Percentiles rank a stretch among this genome's conserved stretches.
Conservation (phyloP, 1,140 invertebrate genomes). For the Caerostris darwini region DNA sequence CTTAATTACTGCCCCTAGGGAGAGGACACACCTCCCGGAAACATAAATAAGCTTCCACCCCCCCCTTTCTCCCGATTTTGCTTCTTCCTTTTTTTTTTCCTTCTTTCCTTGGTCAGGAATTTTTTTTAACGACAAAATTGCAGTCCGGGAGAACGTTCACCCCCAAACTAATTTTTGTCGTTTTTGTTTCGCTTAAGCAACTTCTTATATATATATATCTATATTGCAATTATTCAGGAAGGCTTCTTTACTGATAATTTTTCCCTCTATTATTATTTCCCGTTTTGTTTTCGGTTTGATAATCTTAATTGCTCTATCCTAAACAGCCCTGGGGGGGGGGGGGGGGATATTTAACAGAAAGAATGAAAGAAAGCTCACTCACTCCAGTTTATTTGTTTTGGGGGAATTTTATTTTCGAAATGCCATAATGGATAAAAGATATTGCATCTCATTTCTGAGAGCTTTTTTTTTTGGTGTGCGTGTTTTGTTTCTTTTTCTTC, state of each 20-base stretch:
- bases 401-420: background rate
- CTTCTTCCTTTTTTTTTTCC: too few species aligned
- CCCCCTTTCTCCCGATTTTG: too few species aligned
- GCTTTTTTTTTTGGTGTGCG: background rate
- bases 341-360: background rate
- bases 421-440: background rate
- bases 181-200: background rate
- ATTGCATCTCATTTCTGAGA: background rate
- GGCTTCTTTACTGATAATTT: background rate
- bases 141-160: background rate
- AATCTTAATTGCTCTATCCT: background rate
- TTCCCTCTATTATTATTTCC: background rate
- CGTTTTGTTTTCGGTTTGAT: background rate
- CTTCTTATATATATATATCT: background rate
- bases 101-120: too few species aligned
- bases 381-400: background rate
- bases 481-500: background rate
- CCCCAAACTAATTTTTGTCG: background rate
- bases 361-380: background rate
- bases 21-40: background rate
- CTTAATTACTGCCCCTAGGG: slow-evolving; percentile 4
- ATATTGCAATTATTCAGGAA: background rate
- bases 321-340: background rate
- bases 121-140: background rate
- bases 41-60: too few species aligned